phyloP scores from a whole-genome alignment of 2,888 invertebrate species.

The Troides helena region DNA sequence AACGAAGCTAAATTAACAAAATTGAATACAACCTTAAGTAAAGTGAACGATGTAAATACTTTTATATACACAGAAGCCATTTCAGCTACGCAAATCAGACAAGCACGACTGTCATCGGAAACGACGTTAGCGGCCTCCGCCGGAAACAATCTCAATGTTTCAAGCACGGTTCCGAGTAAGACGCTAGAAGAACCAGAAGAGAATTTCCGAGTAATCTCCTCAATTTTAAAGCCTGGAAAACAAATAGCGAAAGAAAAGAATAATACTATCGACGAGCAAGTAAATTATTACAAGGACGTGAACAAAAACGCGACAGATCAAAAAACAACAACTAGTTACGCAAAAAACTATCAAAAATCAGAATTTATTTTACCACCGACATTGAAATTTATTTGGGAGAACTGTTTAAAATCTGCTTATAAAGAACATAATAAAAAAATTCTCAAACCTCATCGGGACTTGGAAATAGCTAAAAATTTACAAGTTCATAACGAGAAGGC shows the following conservation, averaged over 20 bases:
- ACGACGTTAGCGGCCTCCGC: constrained; percentile 54
- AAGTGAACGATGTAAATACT: constrained; percentile 49
- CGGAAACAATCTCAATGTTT: constrained; percentile 74
- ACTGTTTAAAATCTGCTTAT: constrained; percentile 59
- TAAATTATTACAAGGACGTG: constrained; percentile 45
- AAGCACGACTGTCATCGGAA: constrained; percentile 65
- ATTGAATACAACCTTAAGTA: constrained; percentile 42
- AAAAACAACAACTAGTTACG: constrained; percentile 30
- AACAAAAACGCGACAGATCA: constrained; percentile 37
- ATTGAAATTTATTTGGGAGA: constrained; percentile 62
- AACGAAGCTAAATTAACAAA: constrained; percentile 50
- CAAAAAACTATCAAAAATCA: constrained; percentile 24
- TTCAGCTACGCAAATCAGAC: constrained; percentile 61
- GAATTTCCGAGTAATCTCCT: constrained; percentile 68
- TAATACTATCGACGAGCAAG: constrained; percentile 44
- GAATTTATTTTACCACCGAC: constrained; percentile 40
- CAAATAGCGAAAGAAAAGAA: constrained; percentile 47
- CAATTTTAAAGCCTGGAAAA: constrained; percentile 54
- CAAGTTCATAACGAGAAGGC: constrained; percentile 41
- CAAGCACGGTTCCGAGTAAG: constrained; percentile 42
- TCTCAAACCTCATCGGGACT: constrained; percentile 44
- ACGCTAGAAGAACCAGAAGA: constrained; percentile 47
- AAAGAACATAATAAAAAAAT: constrained; percentile 44
- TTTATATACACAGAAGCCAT: constrained; percentile 45
- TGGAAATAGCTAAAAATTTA: constrained; percentile 48